Evolutionary conservation across 2,888 invertebrate species (phyloP), one percentile per base, ranked within the genome.

Genomic region (Epirrhoe alternata): DNA sequence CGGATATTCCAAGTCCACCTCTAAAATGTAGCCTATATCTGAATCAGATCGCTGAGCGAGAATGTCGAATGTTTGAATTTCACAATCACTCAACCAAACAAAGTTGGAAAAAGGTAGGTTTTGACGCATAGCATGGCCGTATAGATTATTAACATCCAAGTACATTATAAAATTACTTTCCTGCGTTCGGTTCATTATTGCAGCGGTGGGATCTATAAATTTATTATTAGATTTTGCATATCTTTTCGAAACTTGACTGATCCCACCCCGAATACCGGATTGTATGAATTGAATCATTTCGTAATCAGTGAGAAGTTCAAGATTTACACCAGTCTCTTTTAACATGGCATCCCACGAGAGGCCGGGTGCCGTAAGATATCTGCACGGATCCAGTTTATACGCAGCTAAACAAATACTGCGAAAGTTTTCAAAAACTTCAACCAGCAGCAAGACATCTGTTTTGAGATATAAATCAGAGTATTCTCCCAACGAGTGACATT

Each of bases 341-440:
- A 77, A 54, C 76, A 77, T 77, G 0, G 76, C 75, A 57, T 77
- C 72, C 76, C 76, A 77, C 33, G 35, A 35, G 35, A 35, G 35
- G 8, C 35, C 2, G 35, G 35, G 35, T 35, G 35, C 35, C 10
- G 35, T 35, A 35, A 35, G 10, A 35, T 35, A 35, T 35, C 35
- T 35, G 10, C 35, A 35, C 8, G 35, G 35, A 35, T 35, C 35
- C 10, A 35, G 35, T 35, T 35, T 35, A 35, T 35, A 35, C 8
- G 7, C 35, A 10, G 7, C 35, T 10, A 35, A 8, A 35, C 35
- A 35, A 35, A 35, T 35, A 35, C 35, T 35, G 10, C 35, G 70
- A 71, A 6, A 77, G 64, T 81, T 81, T 78, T 85, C 81, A 69
- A 84, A 82, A 16, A 82, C 66, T 61, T 85, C 82, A 17, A 73